These are phyloP conservation scores for Phengaris alcon DNA, from an alignment of 2,888 invertebrate genomes.

Conservation along the genomic window DNA sequence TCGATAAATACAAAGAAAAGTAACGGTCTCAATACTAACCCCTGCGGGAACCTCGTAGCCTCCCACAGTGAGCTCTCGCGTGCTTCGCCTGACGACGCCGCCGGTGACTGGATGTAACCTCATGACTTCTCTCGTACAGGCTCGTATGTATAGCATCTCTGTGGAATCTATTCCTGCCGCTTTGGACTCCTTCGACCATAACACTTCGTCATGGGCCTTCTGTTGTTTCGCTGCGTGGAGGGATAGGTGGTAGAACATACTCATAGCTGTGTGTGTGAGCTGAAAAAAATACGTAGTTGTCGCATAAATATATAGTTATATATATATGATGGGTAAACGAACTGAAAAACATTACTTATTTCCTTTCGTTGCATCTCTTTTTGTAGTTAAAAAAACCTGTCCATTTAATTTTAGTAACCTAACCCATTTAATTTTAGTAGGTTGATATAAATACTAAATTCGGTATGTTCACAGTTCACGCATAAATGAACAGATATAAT, in stretches of 20 bases:
- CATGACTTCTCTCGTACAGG: conserved; percentile 60
- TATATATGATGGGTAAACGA: too few species aligned
- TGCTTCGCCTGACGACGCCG: conserved; percentile 62
- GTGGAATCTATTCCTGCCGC: conserved; percentile 52
- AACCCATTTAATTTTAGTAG: background rate
- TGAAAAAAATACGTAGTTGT: conserved; percentile 38
- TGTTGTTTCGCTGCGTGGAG: conserved; percentile 69
- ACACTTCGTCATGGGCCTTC: conserved; percentile 63
- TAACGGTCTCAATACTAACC: conserved; percentile 48
- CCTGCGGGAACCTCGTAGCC: conserved; percentile 69
- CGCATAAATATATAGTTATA: too few species aligned
- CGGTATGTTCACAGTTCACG: background rate
- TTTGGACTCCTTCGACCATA: conserved; percentile 57
- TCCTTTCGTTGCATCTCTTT: too few species aligned
- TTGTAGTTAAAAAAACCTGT: too few species aligned
- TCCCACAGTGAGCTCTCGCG: conserved; percentile 53
- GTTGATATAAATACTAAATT: background rate
- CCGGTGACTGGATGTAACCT: conserved; percentile 69
- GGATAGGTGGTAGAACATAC: conserved; percentile 66
- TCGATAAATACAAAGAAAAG: conserved; percentile 11
- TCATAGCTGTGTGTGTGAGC: conserved; percentile 67
- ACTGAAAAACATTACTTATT: too few species aligned
- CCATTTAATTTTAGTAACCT: background rate
- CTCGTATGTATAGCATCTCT: conserved; percentile 55
- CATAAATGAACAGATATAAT: background rate